Evolutionary conservation across 2,113 vertebrate species (phyloP), one percentile per base, ranked within the genome.

Genomic region (Microcebus griseorufus): DNA sequence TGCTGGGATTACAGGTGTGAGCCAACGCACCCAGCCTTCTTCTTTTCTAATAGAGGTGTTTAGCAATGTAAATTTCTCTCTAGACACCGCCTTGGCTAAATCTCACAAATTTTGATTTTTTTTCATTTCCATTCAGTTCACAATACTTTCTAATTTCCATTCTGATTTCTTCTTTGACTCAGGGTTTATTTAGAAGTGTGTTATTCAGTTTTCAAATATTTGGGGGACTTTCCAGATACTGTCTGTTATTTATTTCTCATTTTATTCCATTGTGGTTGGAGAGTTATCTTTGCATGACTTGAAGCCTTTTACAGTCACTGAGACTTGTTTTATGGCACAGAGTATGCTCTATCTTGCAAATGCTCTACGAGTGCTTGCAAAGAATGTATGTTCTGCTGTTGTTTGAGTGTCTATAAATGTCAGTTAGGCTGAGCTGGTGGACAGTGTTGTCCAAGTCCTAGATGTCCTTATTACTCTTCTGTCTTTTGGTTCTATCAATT

Each of bases 311-410:
- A 20, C 0, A 3, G 22, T 13, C 0, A 3, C 2, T 18, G 22
- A 6, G 60, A 42, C 72, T 58, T 64, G 42, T 45, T 58, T 73
- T 0, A 3, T 1, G 84, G n/a, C 58, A 55, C 37, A 16, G 20
- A 20, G 2, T 8, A 4, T 0, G 17, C 9, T 9, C 78, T 6
- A 0, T 22, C 34, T 10, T 5, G 53, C 1, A 0, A 10, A 0
- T n/a, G 62, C 3, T 1, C 32, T 20, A 32, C 25, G 22, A 2
- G n/a, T 22, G 7, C n/a, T 20, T 51, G 67, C 22, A 4, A 7
- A 22, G 65, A 29, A 62, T 0, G 17, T 11, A 11, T 16, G 1
- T 25, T n/a, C 4, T 6, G 23, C 11, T 13, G 0, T 22, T 17
- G 1, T 2, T 82, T 13, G 14, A 32, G 27, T 0, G 14, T 1